Evolutionary conservation across 2,888 invertebrate species (phyloP).

Genomic region (Sycophila texana): DNA sequence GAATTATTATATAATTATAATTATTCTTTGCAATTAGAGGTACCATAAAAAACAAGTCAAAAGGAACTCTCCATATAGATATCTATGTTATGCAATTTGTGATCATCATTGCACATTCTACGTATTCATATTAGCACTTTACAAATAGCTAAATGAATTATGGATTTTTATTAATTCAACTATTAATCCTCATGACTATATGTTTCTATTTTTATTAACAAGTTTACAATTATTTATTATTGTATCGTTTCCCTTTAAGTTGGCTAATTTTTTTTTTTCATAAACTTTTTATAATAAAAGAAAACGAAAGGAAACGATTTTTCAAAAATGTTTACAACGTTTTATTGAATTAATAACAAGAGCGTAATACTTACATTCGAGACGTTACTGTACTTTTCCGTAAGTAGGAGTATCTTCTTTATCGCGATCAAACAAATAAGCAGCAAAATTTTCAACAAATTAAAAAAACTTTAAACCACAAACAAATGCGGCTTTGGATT

Average conservation of each 20-base stretch:
- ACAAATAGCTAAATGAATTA: not conserved
- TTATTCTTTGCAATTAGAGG: too few species aligned
- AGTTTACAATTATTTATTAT: not conserved
- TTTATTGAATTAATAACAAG: not conserved
- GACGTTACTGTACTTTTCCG: slow-evolving; percentile 24
- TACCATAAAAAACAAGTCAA: not conserved
- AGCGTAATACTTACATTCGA: too few species aligned
- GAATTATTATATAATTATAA: too few species aligned
- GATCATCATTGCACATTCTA: not conserved
- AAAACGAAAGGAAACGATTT: too few species aligned
- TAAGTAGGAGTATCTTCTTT: slow-evolving; percentile 5
- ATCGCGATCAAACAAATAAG: slow-evolving; percentile 30
- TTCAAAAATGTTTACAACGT: not conserved
- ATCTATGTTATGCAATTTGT: not conserved
- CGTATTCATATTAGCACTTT: too few species aligned
- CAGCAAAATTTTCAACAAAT: not conserved
- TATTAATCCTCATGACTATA: not conserved
- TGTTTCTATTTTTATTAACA: not conserved
- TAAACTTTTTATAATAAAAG: not conserved
- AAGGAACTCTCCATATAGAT: too few species aligned
- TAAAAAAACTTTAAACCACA: slow-evolving; percentile 3
- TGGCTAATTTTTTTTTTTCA: too few species aligned
- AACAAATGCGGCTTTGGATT: not conserved
- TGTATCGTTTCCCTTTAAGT: too few species aligned
- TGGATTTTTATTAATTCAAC: not conserved